Evolutionary conservation across 2,888 invertebrate genomes (phyloP), one percentile per base, ranked within the genome.

Genomic region (Eledona agricola): DNA sequence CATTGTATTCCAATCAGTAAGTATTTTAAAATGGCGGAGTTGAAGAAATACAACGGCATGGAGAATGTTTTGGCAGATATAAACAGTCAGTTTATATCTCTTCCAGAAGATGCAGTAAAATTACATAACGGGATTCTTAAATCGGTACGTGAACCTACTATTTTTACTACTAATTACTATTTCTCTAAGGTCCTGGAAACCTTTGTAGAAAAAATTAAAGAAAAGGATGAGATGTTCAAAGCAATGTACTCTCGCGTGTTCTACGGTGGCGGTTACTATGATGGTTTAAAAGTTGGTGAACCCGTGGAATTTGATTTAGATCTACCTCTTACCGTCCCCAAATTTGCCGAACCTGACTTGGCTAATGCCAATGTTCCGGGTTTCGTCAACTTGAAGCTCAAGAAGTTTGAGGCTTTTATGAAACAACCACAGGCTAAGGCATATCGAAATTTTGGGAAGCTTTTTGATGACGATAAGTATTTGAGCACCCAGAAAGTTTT

Each of bases 251-350:
- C 51, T 10, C 57, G 53, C 5, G 71, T 76, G 1, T 72, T 79
- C 52, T 82, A 76, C 57, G 81, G 80, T 0, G 85, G 85, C 4
- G 84, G 84, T 62, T 84, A 78, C 20, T 83, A 80, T 51, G 85
- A 85, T 62, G 78, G 79, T 6, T 77, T 84, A 16, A 81, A 81
- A 67, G 79, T 84, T 0, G 77, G 78, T 1, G 76, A 77, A 49
- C 79, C 84, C 13, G 80, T 82, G 54, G 85, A 85, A 64, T 85
- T 80, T 57, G 85, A 85, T 63, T 76, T 84, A 66, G 81, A 85
- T 70, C 72, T 85, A 4, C 75, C 82, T 2, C 76, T 85, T 28
- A 73, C 76, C 1, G 65, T 85, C 4, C 82, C 83, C 1, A 72
- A 71, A 4, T 64, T 79, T 6, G 74, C 77, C 35, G 72, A 72